These are phyloP conservation scores for Nicator chloris DNA, from an alignment of 2,113 vertebrate genomes.

Conservation along the genomic window DNA sequence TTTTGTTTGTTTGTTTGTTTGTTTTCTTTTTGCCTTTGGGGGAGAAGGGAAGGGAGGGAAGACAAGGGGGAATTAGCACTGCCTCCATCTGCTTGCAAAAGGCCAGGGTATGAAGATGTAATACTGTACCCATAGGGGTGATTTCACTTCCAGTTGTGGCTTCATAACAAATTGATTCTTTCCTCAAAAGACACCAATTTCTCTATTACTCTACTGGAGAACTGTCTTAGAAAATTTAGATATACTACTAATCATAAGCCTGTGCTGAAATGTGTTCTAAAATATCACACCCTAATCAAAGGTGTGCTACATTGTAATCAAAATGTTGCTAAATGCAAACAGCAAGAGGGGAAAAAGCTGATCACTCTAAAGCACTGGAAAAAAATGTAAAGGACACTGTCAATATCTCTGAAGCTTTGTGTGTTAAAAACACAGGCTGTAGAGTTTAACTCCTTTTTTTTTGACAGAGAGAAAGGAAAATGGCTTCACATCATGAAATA, in stretches of 20 bases:
- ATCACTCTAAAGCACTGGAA: background rate
- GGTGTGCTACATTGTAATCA: background rate
- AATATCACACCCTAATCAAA: background rate
- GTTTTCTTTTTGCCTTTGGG: background rate
- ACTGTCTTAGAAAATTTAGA: background rate
- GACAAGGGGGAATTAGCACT: background rate
- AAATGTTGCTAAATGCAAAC: background rate
- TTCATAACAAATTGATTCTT: background rate
- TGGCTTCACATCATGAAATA: background rate
- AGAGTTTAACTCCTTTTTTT: background rate
- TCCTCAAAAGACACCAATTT: background rate
- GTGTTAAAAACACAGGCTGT: background rate
- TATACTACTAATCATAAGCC: background rate
- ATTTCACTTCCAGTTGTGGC: background rate
- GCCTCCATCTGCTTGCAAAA: background rate
- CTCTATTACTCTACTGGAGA: background rate
- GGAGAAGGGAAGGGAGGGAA: background rate
- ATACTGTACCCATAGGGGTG: background rate
- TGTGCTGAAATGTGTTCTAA: background rate
- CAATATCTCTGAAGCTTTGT: background rate
- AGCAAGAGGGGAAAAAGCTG: background rate
- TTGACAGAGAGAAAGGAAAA: background rate
- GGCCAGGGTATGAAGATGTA: background rate
- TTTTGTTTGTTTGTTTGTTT: background rate
- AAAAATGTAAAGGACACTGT: background rate